Percentiles rank a stretch among this genome's conserved stretches.
Evolutionary conservation across 2,113 vertebrate species (phyloP).

Genomic region (Micromys minutus): DNA sequence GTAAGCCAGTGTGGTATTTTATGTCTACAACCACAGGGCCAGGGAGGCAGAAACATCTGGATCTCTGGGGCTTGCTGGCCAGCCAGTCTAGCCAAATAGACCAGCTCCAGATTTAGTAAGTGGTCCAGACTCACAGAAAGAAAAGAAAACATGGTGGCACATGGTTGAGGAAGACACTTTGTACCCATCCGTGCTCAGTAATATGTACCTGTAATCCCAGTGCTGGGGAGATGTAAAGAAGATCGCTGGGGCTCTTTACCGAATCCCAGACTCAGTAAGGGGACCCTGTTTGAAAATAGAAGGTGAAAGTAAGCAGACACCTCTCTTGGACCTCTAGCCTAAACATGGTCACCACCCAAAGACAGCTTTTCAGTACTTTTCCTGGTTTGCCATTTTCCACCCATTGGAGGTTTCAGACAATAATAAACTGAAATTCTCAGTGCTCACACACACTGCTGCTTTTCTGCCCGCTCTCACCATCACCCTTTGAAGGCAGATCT

Average conservation of each 20-base stretch:
- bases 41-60: not conserved
- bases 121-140: not conserved
- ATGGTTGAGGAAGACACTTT: not conserved
- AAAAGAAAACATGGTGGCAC: not conserved
- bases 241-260: no score
- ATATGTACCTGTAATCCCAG: not conserved
- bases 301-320: not conserved
- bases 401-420: not conserved
- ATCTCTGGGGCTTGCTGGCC: not conserved
- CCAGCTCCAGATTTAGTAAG: not conserved
- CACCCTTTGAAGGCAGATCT: not conserved
- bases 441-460: accelerated
- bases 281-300: not conserved
- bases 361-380: not conserved
- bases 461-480: not conserved
- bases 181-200: not conserved
- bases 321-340: not conserved
- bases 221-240: not conserved
- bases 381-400: not conserved
- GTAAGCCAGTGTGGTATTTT: not conserved
- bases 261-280: not conserved
- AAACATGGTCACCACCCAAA: not conserved
- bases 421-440: not conserved
- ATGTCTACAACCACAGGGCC: not conserved
- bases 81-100: not conserved